Conservation (phyloP, 2,797 vertebrate species). For the Hemitrygon akajei region DNA sequence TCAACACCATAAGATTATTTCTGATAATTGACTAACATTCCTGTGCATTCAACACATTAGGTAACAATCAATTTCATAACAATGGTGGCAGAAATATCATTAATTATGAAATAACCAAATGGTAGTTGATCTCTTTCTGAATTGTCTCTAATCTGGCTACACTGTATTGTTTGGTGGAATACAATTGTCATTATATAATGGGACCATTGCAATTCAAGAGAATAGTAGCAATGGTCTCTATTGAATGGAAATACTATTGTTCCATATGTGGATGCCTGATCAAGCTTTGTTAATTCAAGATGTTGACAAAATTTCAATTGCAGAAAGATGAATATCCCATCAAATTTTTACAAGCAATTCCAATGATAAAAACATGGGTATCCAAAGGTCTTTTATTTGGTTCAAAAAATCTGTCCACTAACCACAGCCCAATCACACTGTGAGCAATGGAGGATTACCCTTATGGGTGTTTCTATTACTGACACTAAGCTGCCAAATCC, state of each 20-base stretch:
- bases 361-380: not conserved
- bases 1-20: not conserved
- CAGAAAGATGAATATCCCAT: not conserved
- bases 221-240: not conserved
- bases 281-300: not conserved
- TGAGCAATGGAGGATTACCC: not conserved
- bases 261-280: too few relatives aligned
- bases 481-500: not conserved
- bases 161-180: not conserved
- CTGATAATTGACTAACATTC: not conserved
- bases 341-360: not conserved
- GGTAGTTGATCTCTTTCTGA: not conserved
- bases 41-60: not conserved
- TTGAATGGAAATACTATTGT: not conserved
- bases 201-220: not conserved
- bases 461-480: not conserved
- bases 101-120: not conserved
- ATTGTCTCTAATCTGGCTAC: not conserved
- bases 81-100: not conserved
- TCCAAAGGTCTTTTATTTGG: not conserved
- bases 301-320: not conserved
- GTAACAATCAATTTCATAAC: not conserved
- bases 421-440: not conserved
- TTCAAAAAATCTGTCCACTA: not conserved
- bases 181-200: not conserved